Evolutionary conservation across 2,113 vertebrate genomes (phyloP), one percentile per base, ranked within the genome.

Genomic region (Tragulus kanchil): DNA sequence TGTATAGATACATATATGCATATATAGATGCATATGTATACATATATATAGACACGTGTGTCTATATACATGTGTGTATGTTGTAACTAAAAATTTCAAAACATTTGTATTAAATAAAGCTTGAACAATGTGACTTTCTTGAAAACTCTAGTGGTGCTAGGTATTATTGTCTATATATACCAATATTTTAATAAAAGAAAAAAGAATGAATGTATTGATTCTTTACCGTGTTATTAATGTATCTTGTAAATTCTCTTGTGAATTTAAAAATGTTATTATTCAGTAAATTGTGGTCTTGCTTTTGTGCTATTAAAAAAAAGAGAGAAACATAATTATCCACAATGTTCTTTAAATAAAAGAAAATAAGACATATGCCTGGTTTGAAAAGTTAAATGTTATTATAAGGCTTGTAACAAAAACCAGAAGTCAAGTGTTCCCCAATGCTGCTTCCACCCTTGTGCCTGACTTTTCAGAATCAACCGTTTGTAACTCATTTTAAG

Each of bases 221-320:
- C 48, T 69, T 98, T 98, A 98, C 98, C 98, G 15, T 61, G 19
- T 52, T 25, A 1, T 62, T 92, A 11, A 4, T 0, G 7, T 65
- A 95, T 87, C 25, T 92, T 84, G 59, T 25, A 91, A 95, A 93
- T 4, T 98, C 97, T 62, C 82, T 97, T 54, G 21, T 56, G 50
- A 84, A 59, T 17, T 67, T 69, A 77, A 5, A 61, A 89, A 97
- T 98, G 6, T 15, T 15, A 42, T 0, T 64, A 4, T 58, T 97
- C 88, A 98, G 6, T 42, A 91, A 48, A 67, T 3, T 36, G 50
- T 97, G 85, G 25, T 98, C 93, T 6, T 86, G 71, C 79, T 88
- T 95, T 50, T 94, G 89, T 36, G 62, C 98, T 98, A 84, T 85
- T 92, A 93, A 81, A 87, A 50, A 64, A 93, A 21, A 90, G 15